Conservation (phyloP, 2,797 vertebrate genomes). For the Sebastes nivosus region DNA sequence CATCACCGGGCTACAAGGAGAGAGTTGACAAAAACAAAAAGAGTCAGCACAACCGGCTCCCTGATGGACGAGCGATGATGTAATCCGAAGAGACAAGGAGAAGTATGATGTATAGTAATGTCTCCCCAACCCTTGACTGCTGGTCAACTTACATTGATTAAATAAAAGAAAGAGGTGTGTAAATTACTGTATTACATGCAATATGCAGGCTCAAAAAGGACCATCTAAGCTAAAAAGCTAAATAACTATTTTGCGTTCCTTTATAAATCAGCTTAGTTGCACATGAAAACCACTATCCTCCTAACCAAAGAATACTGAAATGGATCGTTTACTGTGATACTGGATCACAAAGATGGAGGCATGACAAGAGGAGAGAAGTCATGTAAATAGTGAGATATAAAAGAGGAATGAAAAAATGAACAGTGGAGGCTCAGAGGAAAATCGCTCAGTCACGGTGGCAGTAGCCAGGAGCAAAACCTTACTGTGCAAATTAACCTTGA, state of each 20-base stretch:
- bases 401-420: slow-evolving; percentile 30
- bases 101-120: neutral
- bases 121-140: neutral
- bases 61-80: slow-evolving; percentile 14
- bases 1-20: slow-evolving; percentile 12
- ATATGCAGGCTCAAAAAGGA: neutral
- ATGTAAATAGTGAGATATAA: slow-evolving; percentile 11
- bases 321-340: neutral
- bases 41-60: slow-evolving; percentile 47
- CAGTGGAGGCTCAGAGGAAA: slow-evolving; percentile 48
- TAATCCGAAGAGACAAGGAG: neutral
- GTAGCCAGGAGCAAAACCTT: slow-evolving; percentile 71
- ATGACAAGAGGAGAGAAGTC: neutral
- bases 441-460: slow-evolving; percentile 66
- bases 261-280: neutral
- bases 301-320: neutral
- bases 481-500: slow-evolving; percentile 84
- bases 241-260: neutral
- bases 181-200: neutral
- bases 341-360: neutral
- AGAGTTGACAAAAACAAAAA: slow-evolving; percentile 28
- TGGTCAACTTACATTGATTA: neutral
- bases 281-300: neutral
- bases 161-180: neutral
- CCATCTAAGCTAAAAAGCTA: neutral